Evolutionary conservation across 2,797 vertebrate genomes (phyloP).

Genomic region (Valencia hispanica): DNA sequence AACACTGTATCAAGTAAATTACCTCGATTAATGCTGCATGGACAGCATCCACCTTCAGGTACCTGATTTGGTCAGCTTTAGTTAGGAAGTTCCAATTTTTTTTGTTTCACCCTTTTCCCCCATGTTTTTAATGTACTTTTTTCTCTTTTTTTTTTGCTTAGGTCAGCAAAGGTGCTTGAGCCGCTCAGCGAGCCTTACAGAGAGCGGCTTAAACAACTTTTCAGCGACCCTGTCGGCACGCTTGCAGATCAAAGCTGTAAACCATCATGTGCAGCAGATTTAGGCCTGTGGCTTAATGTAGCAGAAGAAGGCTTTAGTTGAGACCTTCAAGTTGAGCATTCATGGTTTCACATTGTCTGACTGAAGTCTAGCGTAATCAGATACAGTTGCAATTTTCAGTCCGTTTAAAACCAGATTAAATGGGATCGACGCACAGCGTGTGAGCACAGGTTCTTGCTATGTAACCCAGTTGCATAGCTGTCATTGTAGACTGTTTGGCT

Average conservation of each 20-base stretch:
- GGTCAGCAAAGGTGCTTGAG: slow-evolving; percentile 76
- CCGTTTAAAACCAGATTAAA: slow-evolving; percentile 19
- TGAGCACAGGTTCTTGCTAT: slow-evolving; percentile 24
- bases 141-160: slow-evolving; percentile 25
- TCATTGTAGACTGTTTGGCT: slow-evolving; percentile 42
- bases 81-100: slow-evolving; percentile 49
- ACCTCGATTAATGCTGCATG: too few relatives aligned
- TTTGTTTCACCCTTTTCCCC: slow-evolving; percentile 31
- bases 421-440: neutral
- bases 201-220: slow-evolving; percentile 55
- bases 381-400: neutral
- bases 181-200: slow-evolving; percentile 56
- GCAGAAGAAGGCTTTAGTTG: slow-evolving; percentile 3
- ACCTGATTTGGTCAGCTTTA: too few relatives aligned
- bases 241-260: slow-evolving; percentile 53
- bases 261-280: slow-evolving; percentile 29
- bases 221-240: slow-evolving; percentile 12
- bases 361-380: neutral
- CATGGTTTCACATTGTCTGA: neutral
- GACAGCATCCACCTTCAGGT: too few relatives aligned
- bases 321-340: neutral
- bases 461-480: slow-evolving; percentile 48
- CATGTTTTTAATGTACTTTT: slow-evolving; percentile 4
- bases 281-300: slow-evolving; percentile 1
- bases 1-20: too few relatives aligned